Base-by-base conservation (phyloP, 2,888 invertebrate species). In the Oligia fasciuncula region DNA sequence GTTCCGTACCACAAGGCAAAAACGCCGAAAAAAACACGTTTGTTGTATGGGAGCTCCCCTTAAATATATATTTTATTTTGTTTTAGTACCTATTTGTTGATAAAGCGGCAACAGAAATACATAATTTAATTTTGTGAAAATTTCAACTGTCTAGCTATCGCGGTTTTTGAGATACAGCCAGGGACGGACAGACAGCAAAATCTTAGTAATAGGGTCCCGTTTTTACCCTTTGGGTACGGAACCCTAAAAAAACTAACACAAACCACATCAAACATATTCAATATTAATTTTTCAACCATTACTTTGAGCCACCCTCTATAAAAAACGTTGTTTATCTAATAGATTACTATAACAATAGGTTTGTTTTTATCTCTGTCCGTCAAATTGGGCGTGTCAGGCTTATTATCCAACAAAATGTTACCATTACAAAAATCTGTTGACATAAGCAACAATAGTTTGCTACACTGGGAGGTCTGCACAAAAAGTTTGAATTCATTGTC, bases 361-460 rank as follows among this genome's bases (percentile, higher is more conserved):
- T 68, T 87, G 81, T 88, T 86, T 80, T 78, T 85, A 88, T 90
- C 85, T 92, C 90, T 91, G 90, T 87, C 88, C 84, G 86, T 89
- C 88, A 90, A 93, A 92, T 93, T 92, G 91, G 91, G 92, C 92
- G 92, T 90, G 88, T 85, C 89, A 63, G 85, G 81, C 81, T 87
- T 86, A 75, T 76, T 83, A 85, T 75, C 65, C 72, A 40, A 73
- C 80, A 87, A 86, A 84, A 88, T 87, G 89, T 91, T 79, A 68
- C 86, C 66, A 83, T 80, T 69, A 74, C 40, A 73, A 86, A 80
- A 77, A 86, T 78, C 78, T 84, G 86, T 84, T 86, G 86, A 81
- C 81, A 79, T 72, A 76, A 62, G 4, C 60, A 79, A 85, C 86
- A 86, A 85, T 76, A 84, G 69, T 46, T 83, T 63, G 72, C 62